Conservation (phyloP, 2,888 invertebrate species). For the Drosophila meridionalis region DNA sequence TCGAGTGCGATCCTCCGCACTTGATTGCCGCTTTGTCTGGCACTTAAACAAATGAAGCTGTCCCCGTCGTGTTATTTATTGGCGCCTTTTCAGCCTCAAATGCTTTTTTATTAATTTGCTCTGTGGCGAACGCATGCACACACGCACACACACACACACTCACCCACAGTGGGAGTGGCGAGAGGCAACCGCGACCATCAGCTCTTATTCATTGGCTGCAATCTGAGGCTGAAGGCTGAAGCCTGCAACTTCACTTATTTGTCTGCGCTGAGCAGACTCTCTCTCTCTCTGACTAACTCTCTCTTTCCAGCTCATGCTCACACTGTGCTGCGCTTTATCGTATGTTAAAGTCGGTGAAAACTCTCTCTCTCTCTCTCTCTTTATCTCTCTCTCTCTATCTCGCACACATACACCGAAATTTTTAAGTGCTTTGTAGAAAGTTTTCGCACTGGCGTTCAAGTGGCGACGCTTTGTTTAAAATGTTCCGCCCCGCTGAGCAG, state of each 20-base stretch:
- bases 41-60: slow-evolving; percentile 81
- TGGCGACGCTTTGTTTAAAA: slow-evolving; percentile 76
- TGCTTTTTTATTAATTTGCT: slow-evolving; percentile 79
- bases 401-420: slow-evolving; percentile 50
- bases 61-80: slow-evolving; percentile 76
- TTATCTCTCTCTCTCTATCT: slow-evolving; percentile 19
- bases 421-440: slow-evolving; percentile 73
- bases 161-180: slow-evolving; percentile 2
- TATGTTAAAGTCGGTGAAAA: slow-evolving; percentile 69
- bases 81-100: slow-evolving; percentile 74
- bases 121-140: slow-evolving; percentile 60
- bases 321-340: slow-evolving; percentile 58
- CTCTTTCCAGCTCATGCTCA: not conserved
- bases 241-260: slow-evolving; percentile 73
- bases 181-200: slow-evolving; percentile 48
- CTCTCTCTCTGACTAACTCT: slow-evolving; percentile 11
- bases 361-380: not conserved
- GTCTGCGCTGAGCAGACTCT: slow-evolving; percentile 54
- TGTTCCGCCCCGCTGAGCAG: slow-evolving; percentile 63
- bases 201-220: slow-evolving; percentile 65
- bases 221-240: slow-evolving; percentile 66
- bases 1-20: slow-evolving; percentile 21
- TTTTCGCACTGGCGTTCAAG: slow-evolving; percentile 65
- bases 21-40: slow-evolving; percentile 44
- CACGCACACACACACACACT: slow-evolving; percentile 16